A percentile compares a stretch with the other conserved stretches of the same genome.
Evolutionary conservation across 2,797 vertebrate species (phyloP).

Genomic region (Halcyon badia): DNA sequence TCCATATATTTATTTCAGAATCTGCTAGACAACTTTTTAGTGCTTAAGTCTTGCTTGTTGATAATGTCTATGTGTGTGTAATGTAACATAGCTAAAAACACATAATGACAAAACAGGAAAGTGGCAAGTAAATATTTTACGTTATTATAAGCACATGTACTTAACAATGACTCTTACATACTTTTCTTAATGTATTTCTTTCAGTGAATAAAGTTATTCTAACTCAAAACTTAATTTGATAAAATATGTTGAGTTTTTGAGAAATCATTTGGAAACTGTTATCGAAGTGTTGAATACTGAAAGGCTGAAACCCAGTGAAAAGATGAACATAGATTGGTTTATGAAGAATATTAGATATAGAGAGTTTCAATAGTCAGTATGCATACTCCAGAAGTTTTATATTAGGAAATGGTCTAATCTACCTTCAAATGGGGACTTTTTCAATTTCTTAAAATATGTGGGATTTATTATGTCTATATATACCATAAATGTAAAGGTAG

Average conservation of each 20-base stretch:
- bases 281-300: neutral
- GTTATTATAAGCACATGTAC: neutral
- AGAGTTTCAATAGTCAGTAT: neutral
- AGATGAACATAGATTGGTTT: neutral
- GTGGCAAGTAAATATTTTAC: neutral
- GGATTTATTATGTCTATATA: slow-evolving; percentile 9
- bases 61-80: accelerated
- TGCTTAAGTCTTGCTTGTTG: neutral
- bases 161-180: neutral
- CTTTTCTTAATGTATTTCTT: neutral
- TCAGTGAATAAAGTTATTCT: neutral
- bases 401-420: neutral
- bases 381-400: slow-evolving; percentile 30
- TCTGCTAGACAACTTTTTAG: neutral
- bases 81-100: neutral
- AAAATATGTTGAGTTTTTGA: neutral
- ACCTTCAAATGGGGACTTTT: neutral
- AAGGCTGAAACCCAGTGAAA: neutral
- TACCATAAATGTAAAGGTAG: neutral
- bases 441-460: neutral
- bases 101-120: neutral
- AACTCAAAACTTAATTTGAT: neutral
- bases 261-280: slow-evolving; percentile 42
- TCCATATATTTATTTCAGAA: neutral
- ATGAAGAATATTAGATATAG: neutral